Conservation (phyloP, 2,113 vertebrate species). For the Cyanoramphus novaezelandiae region DNA sequence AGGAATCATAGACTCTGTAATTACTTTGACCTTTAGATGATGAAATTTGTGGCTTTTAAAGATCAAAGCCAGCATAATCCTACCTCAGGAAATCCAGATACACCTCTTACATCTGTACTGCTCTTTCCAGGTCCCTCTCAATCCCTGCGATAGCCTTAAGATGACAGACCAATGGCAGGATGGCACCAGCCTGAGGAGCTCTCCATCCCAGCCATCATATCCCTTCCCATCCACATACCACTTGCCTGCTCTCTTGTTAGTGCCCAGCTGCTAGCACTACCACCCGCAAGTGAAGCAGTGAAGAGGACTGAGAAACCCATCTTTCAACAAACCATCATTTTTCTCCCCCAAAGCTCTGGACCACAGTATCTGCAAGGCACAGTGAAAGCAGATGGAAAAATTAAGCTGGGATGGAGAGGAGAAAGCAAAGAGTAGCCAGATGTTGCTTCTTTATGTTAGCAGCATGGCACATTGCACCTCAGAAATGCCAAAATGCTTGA, state of each 20-base stretch:
- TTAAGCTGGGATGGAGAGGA: not conserved
- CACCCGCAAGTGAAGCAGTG: not conserved
- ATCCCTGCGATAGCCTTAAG: not conserved
- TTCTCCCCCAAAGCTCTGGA: not conserved
- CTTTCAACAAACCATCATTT: not conserved
- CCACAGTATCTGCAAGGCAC: not conserved
- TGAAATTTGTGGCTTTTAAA: not conserved
- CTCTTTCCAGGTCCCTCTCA: not conserved
- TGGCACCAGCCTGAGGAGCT: not conserved
- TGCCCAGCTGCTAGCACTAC: not conserved
- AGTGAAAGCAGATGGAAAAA: not conserved
- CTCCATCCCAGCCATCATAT: not conserved
- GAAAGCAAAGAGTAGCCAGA: not conserved
- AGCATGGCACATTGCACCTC: not conserved
- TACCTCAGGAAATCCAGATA: not conserved
- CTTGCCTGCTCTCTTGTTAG: not conserved
- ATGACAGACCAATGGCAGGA: not conserved
- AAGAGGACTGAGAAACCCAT: not conserved
- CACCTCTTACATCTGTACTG: not conserved
- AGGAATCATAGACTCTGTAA: not conserved
- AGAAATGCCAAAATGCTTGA: not conserved
- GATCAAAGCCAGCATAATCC: not conserved
- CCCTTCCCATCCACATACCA: not conserved
- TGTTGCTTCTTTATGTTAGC: not conserved
- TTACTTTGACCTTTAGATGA: constrained; percentile 23